Conservation (phyloP, 2,797 vertebrate species). For the Gallinago stenura region DNA sequence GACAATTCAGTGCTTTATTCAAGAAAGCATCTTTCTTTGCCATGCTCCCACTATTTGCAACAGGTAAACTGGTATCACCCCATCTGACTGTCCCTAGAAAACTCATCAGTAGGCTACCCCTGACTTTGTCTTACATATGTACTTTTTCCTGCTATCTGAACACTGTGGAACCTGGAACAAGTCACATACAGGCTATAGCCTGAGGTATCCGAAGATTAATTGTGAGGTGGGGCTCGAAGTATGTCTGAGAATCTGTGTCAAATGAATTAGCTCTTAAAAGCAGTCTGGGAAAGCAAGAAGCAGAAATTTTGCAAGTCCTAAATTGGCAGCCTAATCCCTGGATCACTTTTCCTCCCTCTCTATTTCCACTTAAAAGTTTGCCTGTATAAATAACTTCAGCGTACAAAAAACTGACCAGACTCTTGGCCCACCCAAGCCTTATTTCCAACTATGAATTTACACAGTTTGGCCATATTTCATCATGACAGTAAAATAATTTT, state of each 20-base stretch:
- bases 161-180: not conserved
- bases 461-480: not conserved
- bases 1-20: not conserved
- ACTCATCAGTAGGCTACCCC: not conserved
- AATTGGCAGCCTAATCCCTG: conserved; percentile 17
- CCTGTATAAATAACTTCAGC: not conserved
- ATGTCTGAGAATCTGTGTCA: conserved; percentile 10
- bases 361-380: conserved; percentile 10
- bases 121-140: not conserved
- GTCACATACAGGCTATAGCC: not conserved
- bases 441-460: not conserved
- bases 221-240: not conserved
- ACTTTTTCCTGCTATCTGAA: not conserved
- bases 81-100: not conserved
- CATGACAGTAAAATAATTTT: not conserved
- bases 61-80: not conserved
- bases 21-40: not conserved
- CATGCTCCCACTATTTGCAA: not conserved
- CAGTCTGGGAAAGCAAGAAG: not conserved
- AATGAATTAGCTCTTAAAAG: conserved; percentile 42
- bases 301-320: conserved; percentile 16
- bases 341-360: not conserved
- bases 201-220: not conserved
- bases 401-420: not conserved
- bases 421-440: not conserved